phyloP scores from a whole-genome alignment of 2,888 invertebrate species.

The Lasioglossum lativentre region DNA sequence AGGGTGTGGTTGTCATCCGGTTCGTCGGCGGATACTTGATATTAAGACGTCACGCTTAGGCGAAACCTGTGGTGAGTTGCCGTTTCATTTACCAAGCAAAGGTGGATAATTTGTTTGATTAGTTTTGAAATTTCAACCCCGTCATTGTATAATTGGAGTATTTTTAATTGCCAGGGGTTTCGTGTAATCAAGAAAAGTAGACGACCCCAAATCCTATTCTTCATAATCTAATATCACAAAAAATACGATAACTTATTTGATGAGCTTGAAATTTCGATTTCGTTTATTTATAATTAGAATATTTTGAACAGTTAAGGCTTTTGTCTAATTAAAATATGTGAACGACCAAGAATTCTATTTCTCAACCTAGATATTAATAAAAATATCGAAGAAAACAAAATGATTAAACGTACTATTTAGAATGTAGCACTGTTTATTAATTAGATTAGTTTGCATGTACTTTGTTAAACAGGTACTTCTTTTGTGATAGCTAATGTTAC shows the following conservation, averaged over 20 bases:
- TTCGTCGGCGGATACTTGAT: constrained; percentile 59
- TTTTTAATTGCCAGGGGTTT: not conserved
- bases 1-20: constrained; percentile 76
- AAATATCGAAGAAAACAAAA: not conserved
- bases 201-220: not conserved
- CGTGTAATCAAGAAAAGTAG: not conserved
- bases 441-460: not conserved
- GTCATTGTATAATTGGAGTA: constrained; percentile 20
- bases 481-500: not conserved
- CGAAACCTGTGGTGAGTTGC: constrained; percentile 27
- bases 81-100: constrained; percentile 41
- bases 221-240: not conserved
- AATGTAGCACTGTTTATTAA: no score
- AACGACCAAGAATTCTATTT: not conserved
- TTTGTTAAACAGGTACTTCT: not conserved
- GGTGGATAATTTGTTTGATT: constrained; percentile 54
- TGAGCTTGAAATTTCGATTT: not conserved
- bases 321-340: not conserved
- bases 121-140: constrained; percentile 20
- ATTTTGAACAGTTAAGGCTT: not conserved
- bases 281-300: not conserved
- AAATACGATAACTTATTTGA: not conserved
- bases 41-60: constrained; percentile 73
- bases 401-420: not conserved
- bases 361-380: not conserved